Conservation (phyloP, 2,113 vertebrate genomes). For the Rana temporaria region DNA sequence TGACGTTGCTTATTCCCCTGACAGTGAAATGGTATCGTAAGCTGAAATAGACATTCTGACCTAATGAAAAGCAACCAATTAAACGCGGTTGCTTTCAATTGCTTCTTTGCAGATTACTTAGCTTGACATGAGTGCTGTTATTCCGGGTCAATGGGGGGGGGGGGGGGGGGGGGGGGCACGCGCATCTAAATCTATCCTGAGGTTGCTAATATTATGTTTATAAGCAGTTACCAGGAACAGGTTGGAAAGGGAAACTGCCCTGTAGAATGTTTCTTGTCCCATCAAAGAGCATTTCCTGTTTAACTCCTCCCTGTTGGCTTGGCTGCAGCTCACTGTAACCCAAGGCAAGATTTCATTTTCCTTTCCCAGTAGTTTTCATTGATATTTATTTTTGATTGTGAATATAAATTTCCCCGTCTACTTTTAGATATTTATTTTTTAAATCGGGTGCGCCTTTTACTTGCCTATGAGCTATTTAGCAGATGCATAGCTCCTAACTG, state of each 20-base stretch:
- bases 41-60: constrained; percentile 34
- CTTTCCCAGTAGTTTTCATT: background rate
- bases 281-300: constrained; percentile 3
- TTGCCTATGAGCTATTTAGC: too few relatives aligned
- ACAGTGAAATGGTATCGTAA: constrained; percentile 37
- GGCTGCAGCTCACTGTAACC: background rate
- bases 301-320: background rate
- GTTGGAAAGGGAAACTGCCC: constrained; percentile 10
- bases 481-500: too few relatives aligned
- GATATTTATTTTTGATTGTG: background rate
- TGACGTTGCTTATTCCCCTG: constrained; percentile 32
- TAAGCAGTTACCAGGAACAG: background rate
- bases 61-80: constrained; percentile 51
- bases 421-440: background rate
- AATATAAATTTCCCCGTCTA: too few relatives aligned
- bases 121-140: constrained; percentile 45
- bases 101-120: constrained; percentile 34
- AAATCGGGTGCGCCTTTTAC: too few relatives aligned
- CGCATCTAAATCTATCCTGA: constrained; percentile 25
- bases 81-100: constrained; percentile 30
- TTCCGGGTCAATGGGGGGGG: constrained; percentile 42
- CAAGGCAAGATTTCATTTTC: background rate
- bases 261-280: background rate
- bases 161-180: too few relatives aligned
- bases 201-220: background rate